Evolutionary conservation across 2,888 invertebrate species (phyloP), one percentile per base, ranked within the genome.

Genomic region (Ophion slaviceki): DNA sequence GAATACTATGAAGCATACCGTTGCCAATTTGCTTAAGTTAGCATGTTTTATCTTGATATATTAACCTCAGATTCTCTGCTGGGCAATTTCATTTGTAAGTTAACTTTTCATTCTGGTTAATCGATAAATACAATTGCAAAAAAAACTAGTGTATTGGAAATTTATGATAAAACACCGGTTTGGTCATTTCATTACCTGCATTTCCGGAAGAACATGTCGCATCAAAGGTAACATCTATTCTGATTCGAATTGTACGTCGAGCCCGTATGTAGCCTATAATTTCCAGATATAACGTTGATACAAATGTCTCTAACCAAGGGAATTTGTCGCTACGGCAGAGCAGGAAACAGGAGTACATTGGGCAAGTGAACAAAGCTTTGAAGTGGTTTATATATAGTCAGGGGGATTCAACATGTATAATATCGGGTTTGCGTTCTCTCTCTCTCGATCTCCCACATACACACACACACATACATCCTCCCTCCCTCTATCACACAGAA

Each of bases 331-430:
- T 74, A 64, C 47, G 78, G 75, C 72, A 67, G 72, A 57, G 72
- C 79, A 66, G 67, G 80, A 87, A 72, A 74, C 57, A 67, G 53
- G 68, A 77, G 71, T 77, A 85, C 80, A 80, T 79, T 80, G 74
- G 57, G 75, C 61, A 78, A 70, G 47, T 68, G 57, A 83, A 77
- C 72, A 24, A 40, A 80, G 76, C 45, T 79, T 85, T 64, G 70
- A 66, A 67, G 67, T 67, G 85, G 53, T 59, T 64, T 57, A 53
- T 53, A 82, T 71, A 82, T 71, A 76, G 75, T 68, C 71, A 80
- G 59, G 80, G 45, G 77, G 72, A 82, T 83, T 80, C 80, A 68
- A 67, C 66, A 77, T 76, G 76, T 70, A 80, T 47, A 77, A 17
- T 72, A 17, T 28, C 17, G 53, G 11, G 64, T 36, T 67, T 28